Evolutionary conservation across 2,113 vertebrate species (phyloP), one percentile per base, ranked within the genome.

Genomic region (Chamaea fasciata): DNA sequence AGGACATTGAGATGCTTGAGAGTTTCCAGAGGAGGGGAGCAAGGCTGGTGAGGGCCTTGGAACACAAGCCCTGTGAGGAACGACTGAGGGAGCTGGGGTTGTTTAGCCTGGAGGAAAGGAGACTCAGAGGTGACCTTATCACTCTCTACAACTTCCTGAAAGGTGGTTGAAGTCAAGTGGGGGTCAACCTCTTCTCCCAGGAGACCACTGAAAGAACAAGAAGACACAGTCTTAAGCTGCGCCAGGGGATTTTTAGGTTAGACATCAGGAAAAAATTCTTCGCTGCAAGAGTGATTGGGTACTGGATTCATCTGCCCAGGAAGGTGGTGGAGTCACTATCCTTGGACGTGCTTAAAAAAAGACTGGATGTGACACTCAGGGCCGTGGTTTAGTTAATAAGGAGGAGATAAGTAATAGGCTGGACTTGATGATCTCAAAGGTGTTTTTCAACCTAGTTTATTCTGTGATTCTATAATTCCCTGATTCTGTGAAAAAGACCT

Each of bases 21-120:
- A 0, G 0, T 0, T 0, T 63, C 30, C 30, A 42, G 47, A 52
- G 59, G 23, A 52, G 30, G 8, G 11, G 3, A 63, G 42, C 6
- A 0, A 52, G 30, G 30, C 30, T 63, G 57, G 23, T 1, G 59
- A 52, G 19, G 23, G 18, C 14, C 23, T 37, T 2, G 46, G 37
- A 63, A 21, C 30, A 78, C 18, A n/a, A 63, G 0, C 37, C 37
- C 23, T 63, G 8, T 52, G 37, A 63, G 28, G 17, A 63, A 42
- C 0, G 0, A 1, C 47, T 42, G 59, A 63, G 30, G 11, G 47
- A 42, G 8, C 3, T 63, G 30, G 30, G 30, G 30, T 0, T 64
- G 14, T 63, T 78, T 8, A n/a, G 30, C 4, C 18, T 52, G 59
- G 47, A 42, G 19, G 11, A 78, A 8, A 78, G 14, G 18, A 42